phyloP scores from a whole-genome alignment of 2,888 invertebrate species.

The Protonemura montana region DNA sequence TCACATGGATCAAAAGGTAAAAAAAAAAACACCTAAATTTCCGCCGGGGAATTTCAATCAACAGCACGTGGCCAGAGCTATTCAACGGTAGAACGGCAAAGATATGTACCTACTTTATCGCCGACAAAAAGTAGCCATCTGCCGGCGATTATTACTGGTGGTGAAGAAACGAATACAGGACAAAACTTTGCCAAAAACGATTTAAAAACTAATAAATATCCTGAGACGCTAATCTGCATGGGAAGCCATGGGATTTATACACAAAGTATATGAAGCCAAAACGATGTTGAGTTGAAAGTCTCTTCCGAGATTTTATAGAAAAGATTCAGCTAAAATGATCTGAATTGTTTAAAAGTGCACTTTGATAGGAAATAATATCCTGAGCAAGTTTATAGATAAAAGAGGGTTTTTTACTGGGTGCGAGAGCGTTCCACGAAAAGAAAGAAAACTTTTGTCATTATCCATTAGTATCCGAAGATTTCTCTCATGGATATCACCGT shows the following conservation, averaged over 20 bases:
- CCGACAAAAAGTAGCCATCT: background rate
- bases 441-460: background rate
- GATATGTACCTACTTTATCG: background rate
- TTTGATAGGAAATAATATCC: constrained; percentile 1
- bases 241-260: background rate
- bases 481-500: background rate
- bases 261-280: background rate
- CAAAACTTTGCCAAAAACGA: constrained; percentile 12
- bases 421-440: background rate
- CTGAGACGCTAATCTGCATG: background rate
- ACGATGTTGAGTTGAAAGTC: background rate
- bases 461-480: background rate
- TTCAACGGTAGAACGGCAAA: background rate
- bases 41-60: background rate
- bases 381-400: background rate
- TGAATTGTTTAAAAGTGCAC: background rate
- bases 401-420: background rate
- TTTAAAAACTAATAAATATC: background rate
- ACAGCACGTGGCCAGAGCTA: background rate
- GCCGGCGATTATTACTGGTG: background rate
- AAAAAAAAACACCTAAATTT: background rate
- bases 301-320: background rate
- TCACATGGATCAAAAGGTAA: background rate
- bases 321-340: background rate
- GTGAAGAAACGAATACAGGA: background rate